Evolutionary conservation across 2,888 invertebrate genomes (phyloP).

Genomic region (Eupithecia inturbata): DNA sequence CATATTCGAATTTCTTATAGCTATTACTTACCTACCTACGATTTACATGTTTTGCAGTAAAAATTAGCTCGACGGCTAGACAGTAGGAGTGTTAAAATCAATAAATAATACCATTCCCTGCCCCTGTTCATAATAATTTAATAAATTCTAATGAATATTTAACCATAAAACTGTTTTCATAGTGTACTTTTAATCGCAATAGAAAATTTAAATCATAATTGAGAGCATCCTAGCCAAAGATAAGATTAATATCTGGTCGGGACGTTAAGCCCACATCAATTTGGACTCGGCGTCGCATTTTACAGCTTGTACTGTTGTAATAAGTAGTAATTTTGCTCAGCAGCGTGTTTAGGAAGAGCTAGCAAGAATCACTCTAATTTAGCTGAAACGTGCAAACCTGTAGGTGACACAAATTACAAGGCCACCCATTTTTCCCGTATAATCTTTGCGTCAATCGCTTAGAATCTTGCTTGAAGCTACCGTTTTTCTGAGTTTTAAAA

Average conservation of each 20-base stretch:
- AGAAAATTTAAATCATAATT: constrained; percentile 41
- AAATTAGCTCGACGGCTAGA: constrained; percentile 2
- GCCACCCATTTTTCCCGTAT: constrained; percentile 63
- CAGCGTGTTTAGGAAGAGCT: constrained; percentile 17
- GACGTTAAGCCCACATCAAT: constrained; percentile 33
- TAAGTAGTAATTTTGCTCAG: constrained; percentile 17
- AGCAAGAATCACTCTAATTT: constrained; percentile 45
- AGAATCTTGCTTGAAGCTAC: constrained; percentile 58
- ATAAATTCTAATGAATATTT: constrained; percentile 38
- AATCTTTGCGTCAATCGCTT: constrained; percentile 62
- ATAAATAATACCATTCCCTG: constrained; percentile 3
- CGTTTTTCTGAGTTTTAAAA: constrained; percentile 59
- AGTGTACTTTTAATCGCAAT: constrained; percentile 33
- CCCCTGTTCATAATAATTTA: constrained; percentile 21
- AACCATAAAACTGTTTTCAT: constrained; percentile 23
- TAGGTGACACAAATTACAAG: constrained; percentile 61
- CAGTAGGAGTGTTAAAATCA: constrained; percentile 13
- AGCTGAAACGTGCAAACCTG: constrained; percentile 23
- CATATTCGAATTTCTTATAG: background rate
- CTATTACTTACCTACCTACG: background rate
- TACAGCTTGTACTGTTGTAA: constrained; percentile 1
- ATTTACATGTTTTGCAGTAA: background rate
- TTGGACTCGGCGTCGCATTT: constrained; percentile 13
- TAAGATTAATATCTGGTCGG: constrained; percentile 34
- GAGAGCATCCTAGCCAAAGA: constrained; percentile 32